These are phyloP conservation scores for Nomada ferruginata DNA, from an alignment of 2,888 invertebrate species.

Conservation along the genomic window DNA sequence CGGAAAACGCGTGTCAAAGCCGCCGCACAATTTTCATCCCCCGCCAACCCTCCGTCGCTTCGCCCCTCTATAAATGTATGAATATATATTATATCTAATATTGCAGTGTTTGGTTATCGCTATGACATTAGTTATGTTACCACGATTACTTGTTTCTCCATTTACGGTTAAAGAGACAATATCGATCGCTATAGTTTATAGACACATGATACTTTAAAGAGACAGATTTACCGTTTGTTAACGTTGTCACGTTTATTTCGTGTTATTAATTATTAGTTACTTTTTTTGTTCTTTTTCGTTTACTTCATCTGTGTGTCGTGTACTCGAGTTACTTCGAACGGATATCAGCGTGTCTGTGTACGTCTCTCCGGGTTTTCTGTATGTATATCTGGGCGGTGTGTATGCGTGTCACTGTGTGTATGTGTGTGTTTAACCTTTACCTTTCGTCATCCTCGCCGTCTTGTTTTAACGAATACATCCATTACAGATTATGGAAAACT, in stretches of 20 bases:
- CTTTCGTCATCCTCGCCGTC: slow-evolving; percentile 36
- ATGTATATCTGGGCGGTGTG: slow-evolving; percentile 26
- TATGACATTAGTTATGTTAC: slow-evolving; percentile 78
- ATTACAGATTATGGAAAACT: slow-evolving; percentile 79
- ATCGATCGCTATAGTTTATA: slow-evolving; percentile 81
- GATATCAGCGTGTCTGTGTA: slow-evolving; percentile 34
- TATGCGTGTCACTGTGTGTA: slow-evolving; percentile 53
- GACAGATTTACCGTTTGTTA: slow-evolving; percentile 70
- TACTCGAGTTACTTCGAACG: slow-evolving; percentile 62
- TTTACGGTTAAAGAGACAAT: slow-evolving; percentile 80
- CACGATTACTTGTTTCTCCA: slow-evolving; percentile 77
- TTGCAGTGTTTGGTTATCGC: slow-evolving; percentile 77
- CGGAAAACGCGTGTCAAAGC: slow-evolving; percentile 30
- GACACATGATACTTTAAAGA: slow-evolving; percentile 82
- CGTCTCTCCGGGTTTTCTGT: slow-evolving; percentile 40
- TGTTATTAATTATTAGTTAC: slow-evolving; percentile 47
- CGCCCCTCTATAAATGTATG: slow-evolving; percentile 77
- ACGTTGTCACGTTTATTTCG: slow-evolving; percentile 52
- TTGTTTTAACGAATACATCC: slow-evolving; percentile 75
- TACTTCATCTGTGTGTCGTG: slow-evolving; percentile 59
- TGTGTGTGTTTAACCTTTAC: slow-evolving; percentile 63
- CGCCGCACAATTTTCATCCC: slow-evolving; percentile 21
- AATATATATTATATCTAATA: slow-evolving; percentile 79
- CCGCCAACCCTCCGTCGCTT: not conserved
- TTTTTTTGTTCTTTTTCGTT: slow-evolving; percentile 59